Evolutionary conservation across 2,113 vertebrate species (phyloP).

Genomic region (Aptenodytes patagonicus): DNA sequence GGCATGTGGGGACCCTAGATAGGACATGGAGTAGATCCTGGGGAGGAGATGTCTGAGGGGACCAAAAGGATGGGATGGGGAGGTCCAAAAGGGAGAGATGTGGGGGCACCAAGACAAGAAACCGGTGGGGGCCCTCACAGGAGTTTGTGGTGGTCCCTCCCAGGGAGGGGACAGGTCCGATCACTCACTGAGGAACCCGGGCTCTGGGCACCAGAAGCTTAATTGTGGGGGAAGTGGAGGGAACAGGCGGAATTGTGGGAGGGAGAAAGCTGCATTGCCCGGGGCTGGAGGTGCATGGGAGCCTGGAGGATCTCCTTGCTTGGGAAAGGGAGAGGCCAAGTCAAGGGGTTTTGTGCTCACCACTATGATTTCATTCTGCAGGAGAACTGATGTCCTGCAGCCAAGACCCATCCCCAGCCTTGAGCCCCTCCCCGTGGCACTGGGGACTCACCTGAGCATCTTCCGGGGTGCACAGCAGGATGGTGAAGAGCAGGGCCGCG

Average conservation of each 20-base stretch:
- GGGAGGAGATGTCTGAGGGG: background rate
- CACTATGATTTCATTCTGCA: background rate
- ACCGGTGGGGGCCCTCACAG: too few relatives aligned
- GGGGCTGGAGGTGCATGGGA: background rate
- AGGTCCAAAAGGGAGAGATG: background rate
- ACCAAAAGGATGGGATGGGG: background rate
- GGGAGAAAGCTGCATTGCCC: background rate
- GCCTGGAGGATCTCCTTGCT: background rate
- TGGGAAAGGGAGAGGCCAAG: background rate
- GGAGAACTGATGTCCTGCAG: background rate
- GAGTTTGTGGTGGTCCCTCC: background rate
- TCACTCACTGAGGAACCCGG: rapidly evolving
- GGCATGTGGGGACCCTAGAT: background rate
- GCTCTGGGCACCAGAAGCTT: background rate
- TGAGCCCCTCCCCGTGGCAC: background rate
- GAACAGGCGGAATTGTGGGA: too few relatives aligned
- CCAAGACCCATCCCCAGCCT: background rate
- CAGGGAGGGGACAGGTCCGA: background rate
- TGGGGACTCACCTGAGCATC: background rate
- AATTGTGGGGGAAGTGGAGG: too few relatives aligned
- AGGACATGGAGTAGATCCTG: background rate
- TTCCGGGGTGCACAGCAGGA: background rate
- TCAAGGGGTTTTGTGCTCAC: background rate
- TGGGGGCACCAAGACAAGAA: too few relatives aligned
- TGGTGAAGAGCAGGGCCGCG: background rate